These are phyloP conservation scores for Meteorus sp. DNA, from an alignment of 1,140 invertebrate species.

Conservation along the genomic window DNA sequence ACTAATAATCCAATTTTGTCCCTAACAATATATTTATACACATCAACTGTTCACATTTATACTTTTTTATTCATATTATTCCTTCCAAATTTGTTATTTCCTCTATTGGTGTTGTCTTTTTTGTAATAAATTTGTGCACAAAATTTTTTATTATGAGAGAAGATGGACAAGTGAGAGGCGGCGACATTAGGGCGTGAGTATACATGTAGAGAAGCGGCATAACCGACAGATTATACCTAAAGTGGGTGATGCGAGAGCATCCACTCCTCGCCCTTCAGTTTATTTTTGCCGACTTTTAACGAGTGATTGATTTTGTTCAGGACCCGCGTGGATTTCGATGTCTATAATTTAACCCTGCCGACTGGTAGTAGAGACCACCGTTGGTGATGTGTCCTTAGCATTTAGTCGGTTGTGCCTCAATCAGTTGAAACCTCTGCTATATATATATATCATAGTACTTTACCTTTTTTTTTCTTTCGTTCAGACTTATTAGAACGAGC, in stretches of 20 bases:
- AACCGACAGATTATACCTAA: conserved; percentile 18
- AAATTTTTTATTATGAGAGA: neutral
- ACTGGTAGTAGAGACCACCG: conserved; percentile 22
- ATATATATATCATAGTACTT: too few relatives aligned
- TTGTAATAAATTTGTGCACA: too few relatives aligned
- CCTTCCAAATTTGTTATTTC: neutral
- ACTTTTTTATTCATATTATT: neutral
- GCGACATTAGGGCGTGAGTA: neutral
- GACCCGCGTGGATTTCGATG: conserved; percentile 21
- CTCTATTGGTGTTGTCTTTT: too few relatives aligned
- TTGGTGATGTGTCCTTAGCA: conserved; percentile 7
- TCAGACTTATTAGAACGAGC: neutral
- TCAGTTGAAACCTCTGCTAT: too few relatives aligned
- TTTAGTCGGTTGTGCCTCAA: neutral
- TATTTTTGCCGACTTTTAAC: conserved; percentile 25
- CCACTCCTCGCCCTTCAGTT: neutral
- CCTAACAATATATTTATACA: neutral
- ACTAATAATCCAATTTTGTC: neutral
- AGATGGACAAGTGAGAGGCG: conserved; percentile 11
- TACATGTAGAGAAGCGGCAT: neutral
- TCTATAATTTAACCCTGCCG: conserved; percentile 27
- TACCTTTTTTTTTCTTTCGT: neutral
- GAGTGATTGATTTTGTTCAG: conserved; percentile 27
- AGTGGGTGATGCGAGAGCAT: too few relatives aligned
- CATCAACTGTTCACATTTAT: neutral